Percentiles rank a stretch among this genome's conserved stretches.
Evolutionary conservation across 2,113 vertebrate species (phyloP).

Genomic region (Perccottus glenii): DNA sequence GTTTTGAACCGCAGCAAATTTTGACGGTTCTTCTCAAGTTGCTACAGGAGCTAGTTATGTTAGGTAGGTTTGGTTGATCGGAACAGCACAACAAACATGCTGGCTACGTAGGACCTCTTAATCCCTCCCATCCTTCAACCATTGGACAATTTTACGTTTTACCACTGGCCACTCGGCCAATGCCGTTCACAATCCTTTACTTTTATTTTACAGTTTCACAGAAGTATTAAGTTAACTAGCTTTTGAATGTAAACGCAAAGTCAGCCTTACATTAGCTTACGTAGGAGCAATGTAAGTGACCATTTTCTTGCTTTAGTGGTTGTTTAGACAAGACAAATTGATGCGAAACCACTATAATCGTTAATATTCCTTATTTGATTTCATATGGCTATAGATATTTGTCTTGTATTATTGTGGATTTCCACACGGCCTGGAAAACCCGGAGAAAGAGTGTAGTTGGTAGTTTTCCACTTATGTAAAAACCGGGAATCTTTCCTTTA

Average conservation of each 20-base stretch:
- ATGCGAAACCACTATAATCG: no score
- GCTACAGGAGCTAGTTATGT: constrained; percentile 67
- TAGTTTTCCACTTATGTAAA: no score
- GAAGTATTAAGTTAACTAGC: constrained; percentile 13
- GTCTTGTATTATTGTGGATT: no score
- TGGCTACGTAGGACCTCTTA: constrained; percentile 34
- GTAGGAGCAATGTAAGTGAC: no score
- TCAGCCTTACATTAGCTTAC: no score
- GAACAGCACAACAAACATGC: constrained; percentile 53
- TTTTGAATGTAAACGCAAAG: neutral
- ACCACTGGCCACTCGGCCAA: neutral
- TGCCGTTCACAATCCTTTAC: constrained; percentile 20
- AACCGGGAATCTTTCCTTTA: neutral
- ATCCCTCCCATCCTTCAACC: constrained; percentile 33
- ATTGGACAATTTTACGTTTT: constrained; percentile 44
- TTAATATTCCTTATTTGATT: no score
- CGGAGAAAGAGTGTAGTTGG: no score
- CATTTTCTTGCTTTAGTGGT: no score
- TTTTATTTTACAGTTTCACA: constrained; percentile 42
- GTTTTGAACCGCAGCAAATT: constrained; percentile 29
- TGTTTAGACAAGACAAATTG: no score
- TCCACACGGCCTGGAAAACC: no score
- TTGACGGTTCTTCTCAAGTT: constrained; percentile 60
- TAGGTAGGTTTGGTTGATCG: constrained; percentile 64
- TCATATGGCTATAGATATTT: no score